Evolutionary conservation across 2,113 vertebrate genomes (phyloP).

Genomic region (Xenus cinereus): DNA sequence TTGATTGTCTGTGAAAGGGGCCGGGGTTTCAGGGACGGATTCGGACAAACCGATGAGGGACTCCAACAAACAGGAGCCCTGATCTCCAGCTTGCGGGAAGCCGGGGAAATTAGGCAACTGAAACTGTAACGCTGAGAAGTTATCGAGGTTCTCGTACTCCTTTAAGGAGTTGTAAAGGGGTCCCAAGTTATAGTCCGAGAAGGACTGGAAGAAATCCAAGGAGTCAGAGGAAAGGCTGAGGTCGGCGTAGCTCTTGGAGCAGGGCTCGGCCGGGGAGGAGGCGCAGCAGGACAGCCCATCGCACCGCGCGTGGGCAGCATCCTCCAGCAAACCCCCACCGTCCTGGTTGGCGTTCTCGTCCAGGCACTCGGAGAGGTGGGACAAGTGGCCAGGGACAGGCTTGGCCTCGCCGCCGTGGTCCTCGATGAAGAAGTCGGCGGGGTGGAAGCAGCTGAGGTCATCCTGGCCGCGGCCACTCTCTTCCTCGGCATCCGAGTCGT

Average conservation of each 20-base stretch:
- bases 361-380: slow-evolving; percentile 82
- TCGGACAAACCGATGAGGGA: slow-evolving; percentile 91
- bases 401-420: slow-evolving; percentile 24
- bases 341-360: slow-evolving; percentile 95
- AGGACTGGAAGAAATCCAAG: slow-evolving; percentile 91
- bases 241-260: slow-evolving; percentile 86
- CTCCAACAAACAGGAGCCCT: slow-evolving; percentile 88
- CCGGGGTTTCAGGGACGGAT: slow-evolving; percentile 82
- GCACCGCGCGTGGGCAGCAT: neutral
- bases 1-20: slow-evolving; percentile 90
- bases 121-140: slow-evolving; percentile 81
- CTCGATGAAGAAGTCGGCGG: slow-evolving; percentile 78
- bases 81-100: slow-evolving; percentile 78
- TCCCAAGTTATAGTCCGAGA: slow-evolving; percentile 89
- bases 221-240: slow-evolving; percentile 92
- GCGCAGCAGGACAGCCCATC: slow-evolving; percentile 73
- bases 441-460: slow-evolving; percentile 83
- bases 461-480: slow-evolving; percentile 62
- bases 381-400: slow-evolving; percentile 68
- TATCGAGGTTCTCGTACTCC: slow-evolving; percentile 87
- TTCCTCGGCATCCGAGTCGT: slow-evolving; percentile 78
- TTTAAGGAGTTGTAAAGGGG: slow-evolving; percentile 90
- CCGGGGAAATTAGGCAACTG: slow-evolving; percentile 85
- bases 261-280: slow-evolving; percentile 71
- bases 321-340: slow-evolving; percentile 78